Evolutionary conservation across 1,140 invertebrate genomes (phyloP).

Genomic region (Lysiphlebus fabarum): DNA sequence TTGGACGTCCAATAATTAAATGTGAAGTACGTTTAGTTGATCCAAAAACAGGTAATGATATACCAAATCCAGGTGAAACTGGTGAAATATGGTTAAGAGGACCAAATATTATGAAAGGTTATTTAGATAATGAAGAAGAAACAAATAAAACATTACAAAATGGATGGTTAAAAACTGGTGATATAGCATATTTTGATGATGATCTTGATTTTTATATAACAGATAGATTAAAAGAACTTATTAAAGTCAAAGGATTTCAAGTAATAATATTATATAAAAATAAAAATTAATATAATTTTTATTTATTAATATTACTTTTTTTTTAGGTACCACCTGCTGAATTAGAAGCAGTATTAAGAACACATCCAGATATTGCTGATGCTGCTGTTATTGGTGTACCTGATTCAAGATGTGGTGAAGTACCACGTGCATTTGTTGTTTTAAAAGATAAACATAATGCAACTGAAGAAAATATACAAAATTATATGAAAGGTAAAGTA

Average conservation of each 20-base stretch:
- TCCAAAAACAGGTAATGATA: constrained; percentile 47
- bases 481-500: constrained; percentile 63
- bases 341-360: constrained; percentile 74
- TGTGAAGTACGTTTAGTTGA: constrained; percentile 62
- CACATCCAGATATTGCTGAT: constrained; percentile 72
- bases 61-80: constrained; percentile 45
- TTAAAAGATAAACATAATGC: constrained; percentile 42
- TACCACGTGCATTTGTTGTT: constrained; percentile 71
- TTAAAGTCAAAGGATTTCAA: constrained; percentile 80
- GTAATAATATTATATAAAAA: constrained; percentile 44
- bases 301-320: too few relatives aligned
- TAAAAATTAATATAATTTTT: too few relatives aligned
- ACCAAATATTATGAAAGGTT: constrained; percentile 72
- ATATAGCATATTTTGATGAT: constrained; percentile 75
- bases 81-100: constrained; percentile 68
- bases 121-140: constrained; percentile 70
- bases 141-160: constrained; percentile 66
- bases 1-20: constrained; percentile 58
- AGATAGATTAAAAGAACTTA: constrained; percentile 84
- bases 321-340: constrained; percentile 82
- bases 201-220: constrained; percentile 72
- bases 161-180: constrained; percentile 80
- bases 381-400: constrained; percentile 81
- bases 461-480: constrained; percentile 42
- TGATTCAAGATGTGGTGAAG: constrained; percentile 69